A percentile compares a stretch with the other conserved stretches of the same genome.
Evolutionary conservation across 2,888 invertebrate species (phyloP).

Genomic region (Megastigmus dorsalis): DNA sequence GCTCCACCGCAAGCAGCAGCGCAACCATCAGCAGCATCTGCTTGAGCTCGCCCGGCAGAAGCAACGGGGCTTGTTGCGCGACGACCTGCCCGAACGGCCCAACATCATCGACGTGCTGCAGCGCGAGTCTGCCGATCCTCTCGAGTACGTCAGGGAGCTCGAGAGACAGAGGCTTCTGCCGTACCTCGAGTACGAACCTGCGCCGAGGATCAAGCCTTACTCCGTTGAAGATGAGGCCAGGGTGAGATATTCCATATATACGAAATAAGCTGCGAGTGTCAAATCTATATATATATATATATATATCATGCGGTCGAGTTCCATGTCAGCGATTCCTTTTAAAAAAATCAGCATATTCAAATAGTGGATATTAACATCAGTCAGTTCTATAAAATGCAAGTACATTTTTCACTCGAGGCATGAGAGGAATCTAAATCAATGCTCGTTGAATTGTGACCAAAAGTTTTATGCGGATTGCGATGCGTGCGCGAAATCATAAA

Average conservation of each 20-base stretch:
- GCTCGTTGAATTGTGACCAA: too few species aligned
- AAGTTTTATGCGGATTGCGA: too few species aligned
- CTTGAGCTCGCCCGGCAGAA: slow-evolving; percentile 45
- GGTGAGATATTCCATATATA: slow-evolving; percentile 16
- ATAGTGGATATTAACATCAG: too few species aligned
- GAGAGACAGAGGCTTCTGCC: slow-evolving; percentile 43
- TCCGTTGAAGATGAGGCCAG: slow-evolving; percentile 43
- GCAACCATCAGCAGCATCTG: slow-evolving; percentile 34
- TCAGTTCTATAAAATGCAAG: too few species aligned
- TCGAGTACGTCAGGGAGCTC: slow-evolving; percentile 41
- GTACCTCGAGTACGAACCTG: slow-evolving; percentile 47
- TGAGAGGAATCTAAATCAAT: too few species aligned
- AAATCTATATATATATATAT: too few species aligned
- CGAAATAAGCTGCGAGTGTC: too few species aligned
- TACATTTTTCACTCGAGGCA: too few species aligned
- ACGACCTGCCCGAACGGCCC: slow-evolving; percentile 48
- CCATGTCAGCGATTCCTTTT: too few species aligned
- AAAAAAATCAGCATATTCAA: too few species aligned
- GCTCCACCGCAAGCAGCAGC: neutral
- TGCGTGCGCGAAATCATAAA: too few species aligned
- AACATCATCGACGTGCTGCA: slow-evolving; percentile 43
- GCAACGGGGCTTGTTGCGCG: slow-evolving; percentile 34
- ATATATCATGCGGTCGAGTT: too few species aligned
- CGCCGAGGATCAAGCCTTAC: slow-evolving; percentile 19
- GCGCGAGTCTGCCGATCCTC: slow-evolving; percentile 32